phyloP scores from a whole-genome alignment of 2,797 vertebrate species.

The Oceanodroma leucorhoa region DNA sequence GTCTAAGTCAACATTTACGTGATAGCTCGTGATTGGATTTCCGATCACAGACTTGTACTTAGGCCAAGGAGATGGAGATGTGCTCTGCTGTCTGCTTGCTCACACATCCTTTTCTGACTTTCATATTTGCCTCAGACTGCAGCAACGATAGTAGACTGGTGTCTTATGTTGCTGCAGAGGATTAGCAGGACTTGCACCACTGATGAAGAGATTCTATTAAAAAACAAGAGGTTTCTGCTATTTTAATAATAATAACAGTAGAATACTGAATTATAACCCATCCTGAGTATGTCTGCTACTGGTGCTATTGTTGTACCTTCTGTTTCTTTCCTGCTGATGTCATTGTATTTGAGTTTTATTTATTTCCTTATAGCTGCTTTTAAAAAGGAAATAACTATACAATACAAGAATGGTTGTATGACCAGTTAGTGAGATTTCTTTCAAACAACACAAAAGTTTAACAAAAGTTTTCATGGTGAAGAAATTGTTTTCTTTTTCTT shows the following conservation, averaged over 20 bases:
- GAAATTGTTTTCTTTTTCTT: constrained; percentile 19
- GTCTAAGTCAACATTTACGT: background rate
- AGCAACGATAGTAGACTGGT: background rate
- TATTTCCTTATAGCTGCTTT: background rate
- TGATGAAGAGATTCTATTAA: background rate
- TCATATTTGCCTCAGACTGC: background rate
- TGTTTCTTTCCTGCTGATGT: background rate
- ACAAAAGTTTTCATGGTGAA: background rate
- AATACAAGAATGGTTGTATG: background rate
- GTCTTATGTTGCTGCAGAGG: background rate
- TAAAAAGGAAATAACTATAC: background rate
- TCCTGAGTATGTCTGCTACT: background rate
- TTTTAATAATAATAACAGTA: background rate
- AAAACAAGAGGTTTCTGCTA: background rate
- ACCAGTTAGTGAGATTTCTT: background rate
- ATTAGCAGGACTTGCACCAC: background rate
- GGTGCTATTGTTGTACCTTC: background rate
- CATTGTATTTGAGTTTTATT: background rate
- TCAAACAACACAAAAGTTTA: background rate
- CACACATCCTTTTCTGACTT: background rate
- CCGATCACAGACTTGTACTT: background rate
- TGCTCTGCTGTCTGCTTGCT: background rate
- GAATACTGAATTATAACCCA: background rate
- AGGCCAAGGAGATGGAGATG: background rate
- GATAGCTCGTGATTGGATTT: background rate